Conservation (phyloP, 2,113 vertebrate genomes). For the Dendropsophus ebraccatus region DNA sequence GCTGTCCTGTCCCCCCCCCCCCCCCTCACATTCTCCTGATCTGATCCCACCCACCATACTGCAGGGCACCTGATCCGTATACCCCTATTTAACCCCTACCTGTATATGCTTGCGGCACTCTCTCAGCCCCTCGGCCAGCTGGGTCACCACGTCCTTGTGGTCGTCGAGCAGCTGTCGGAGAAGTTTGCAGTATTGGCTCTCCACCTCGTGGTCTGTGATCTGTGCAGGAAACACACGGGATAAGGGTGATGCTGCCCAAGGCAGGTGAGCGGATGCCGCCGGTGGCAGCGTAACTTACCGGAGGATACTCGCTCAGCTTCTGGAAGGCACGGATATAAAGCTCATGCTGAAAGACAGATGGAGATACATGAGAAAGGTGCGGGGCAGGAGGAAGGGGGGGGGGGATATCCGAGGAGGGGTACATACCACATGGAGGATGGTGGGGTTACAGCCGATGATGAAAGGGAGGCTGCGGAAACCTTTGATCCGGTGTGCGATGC, state of each 20-base stretch:
- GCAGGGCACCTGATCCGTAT: too few species aligned
- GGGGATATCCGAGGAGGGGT: too few species aligned
- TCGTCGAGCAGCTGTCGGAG: slow-evolving; percentile 90
- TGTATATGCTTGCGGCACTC: slow-evolving; percentile 86
- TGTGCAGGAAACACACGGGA: slow-evolving; percentile 60
- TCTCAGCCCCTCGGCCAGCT: slow-evolving; percentile 87
- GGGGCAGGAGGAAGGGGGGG: too few species aligned
- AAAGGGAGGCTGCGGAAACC: slow-evolving; percentile 90
- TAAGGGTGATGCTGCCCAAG: background rate
- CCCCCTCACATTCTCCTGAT: too few species aligned
- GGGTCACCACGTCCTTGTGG: slow-evolving; percentile 92
- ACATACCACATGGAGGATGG: slow-evolving; percentile 89
- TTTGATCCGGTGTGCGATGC: slow-evolving; percentile 91
- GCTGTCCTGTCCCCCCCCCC: background rate
- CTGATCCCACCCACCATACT: too few species aligned
- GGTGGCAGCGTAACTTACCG: slow-evolving; percentile 72
- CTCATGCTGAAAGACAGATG: slow-evolving; percentile 79
- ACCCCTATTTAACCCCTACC: slow-evolving; percentile 65
- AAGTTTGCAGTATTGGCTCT: slow-evolving; percentile 84
- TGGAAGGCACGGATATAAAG: slow-evolving; percentile 93
- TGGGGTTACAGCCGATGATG: slow-evolving; percentile 93
- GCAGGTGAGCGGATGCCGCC: background rate
- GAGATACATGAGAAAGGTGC: background rate
- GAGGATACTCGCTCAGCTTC: slow-evolving; percentile 85
- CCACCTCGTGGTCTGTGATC: slow-evolving; percentile 84